These are phyloP conservation scores for Phocoena phocoena DNA, from an alignment of 2,113 vertebrate species.

Conservation along the genomic window DNA sequence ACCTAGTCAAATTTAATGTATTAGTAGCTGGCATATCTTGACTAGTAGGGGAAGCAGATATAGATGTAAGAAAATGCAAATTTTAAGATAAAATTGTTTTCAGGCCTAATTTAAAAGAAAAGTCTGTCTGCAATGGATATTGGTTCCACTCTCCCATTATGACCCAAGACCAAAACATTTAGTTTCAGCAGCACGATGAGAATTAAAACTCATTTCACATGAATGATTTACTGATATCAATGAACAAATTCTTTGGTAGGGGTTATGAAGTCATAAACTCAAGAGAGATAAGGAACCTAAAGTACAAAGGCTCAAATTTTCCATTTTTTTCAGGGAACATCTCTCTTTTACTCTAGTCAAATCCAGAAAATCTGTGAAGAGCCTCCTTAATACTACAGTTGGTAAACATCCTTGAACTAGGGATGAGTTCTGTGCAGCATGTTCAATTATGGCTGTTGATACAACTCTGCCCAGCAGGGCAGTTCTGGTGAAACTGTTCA, in stretches of 20 bases:
- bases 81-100: background rate
- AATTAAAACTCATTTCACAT: background rate
- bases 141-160: background rate
- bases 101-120: background rate
- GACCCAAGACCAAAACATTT: background rate
- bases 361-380: background rate
- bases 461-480: background rate
- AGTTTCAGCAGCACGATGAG: background rate
- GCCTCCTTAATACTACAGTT: background rate
- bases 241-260: background rate
- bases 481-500: conserved; percentile 12
- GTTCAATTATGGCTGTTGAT: fast-evolving
- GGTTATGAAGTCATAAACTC: background rate
- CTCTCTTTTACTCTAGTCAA: background rate
- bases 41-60: background rate
- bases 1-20: background rate
- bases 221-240: background rate
- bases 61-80: background rate
- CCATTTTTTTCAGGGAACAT: background rate
- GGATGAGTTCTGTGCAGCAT: background rate
- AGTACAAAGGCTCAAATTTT: background rate
- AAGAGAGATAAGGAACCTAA: background rate
- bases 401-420: background rate
- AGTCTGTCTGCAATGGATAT: background rate
- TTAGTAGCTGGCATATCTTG: background rate